Evolutionary conservation across 2,888 invertebrate species (phyloP).

Genomic region (Hybos culiciformis): DNA sequence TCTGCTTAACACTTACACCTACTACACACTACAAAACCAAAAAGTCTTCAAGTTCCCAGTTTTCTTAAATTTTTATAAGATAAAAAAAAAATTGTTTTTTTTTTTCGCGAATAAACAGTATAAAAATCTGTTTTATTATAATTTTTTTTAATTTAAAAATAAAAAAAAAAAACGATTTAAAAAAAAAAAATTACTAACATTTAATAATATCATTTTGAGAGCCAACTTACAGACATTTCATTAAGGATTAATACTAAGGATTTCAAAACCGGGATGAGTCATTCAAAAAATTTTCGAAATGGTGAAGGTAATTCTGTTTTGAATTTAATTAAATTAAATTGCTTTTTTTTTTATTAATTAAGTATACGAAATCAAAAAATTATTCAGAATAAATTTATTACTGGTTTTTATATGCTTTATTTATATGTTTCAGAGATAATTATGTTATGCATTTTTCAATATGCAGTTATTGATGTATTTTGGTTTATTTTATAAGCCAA

Average conservation of each 20-base stretch:
- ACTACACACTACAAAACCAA: too few relatives aligned
- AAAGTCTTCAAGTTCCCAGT: too few relatives aligned
- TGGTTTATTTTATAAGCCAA: background rate
- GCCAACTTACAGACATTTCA: too few relatives aligned
- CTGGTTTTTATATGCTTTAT: background rate
- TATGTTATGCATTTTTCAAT: background rate
- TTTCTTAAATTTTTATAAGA: too few relatives aligned
- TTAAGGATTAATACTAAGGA: background rate
- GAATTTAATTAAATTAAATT: background rate
- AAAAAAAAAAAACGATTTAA: background rate
- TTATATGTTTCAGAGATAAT: background rate
- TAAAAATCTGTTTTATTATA: background rate
- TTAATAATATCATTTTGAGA: too few relatives aligned
- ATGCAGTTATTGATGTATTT: background rate
- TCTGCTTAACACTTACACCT: too few relatives aligned
- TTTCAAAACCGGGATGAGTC: slow-evolving; percentile 10
- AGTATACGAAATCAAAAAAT: background rate
- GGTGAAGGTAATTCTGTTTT: slow-evolving; percentile 30
- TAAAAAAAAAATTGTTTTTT: background rate
- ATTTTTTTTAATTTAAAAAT: background rate
- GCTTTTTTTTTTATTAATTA: background rate
- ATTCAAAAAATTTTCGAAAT: slow-evolving; percentile 33
- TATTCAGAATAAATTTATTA: background rate
- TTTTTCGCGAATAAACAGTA: background rate
- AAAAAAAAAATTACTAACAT: background rate